These are phyloP conservation scores for Lacerta agilis DNA, from an alignment of 2,797 vertebrate genomes.

Conservation along the genomic window DNA sequence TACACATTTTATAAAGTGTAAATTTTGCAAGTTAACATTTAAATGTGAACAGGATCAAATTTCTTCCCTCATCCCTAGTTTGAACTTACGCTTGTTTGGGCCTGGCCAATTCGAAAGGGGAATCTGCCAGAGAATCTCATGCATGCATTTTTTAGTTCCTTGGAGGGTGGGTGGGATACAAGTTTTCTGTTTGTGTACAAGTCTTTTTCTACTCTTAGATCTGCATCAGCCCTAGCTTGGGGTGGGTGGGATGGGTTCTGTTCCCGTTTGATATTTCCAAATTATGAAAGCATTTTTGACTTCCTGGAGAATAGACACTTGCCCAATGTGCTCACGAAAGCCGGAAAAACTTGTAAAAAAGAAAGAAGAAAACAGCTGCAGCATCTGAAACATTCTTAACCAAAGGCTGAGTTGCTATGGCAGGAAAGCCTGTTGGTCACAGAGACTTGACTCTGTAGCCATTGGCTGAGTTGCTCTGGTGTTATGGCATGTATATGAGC, in stretches of 20 bases:
- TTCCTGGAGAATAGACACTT: neutral
- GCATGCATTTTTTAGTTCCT: conserved; percentile 8
- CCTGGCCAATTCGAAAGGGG: no score
- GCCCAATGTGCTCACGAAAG: neutral
- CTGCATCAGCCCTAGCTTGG: neutral
- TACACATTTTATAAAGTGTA: no score
- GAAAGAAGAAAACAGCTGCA: neutral
- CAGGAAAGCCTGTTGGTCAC: neutral
- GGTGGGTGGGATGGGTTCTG: no score
- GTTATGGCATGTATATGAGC: neutral
- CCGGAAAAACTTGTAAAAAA: neutral
- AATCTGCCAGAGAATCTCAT: neutral
- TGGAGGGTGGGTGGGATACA: neutral
- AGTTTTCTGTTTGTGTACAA: neutral
- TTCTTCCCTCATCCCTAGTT: no score
- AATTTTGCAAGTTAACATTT: no score
- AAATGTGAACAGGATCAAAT: no score
- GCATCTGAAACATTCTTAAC: neutral
- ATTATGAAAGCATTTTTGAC: neutral
- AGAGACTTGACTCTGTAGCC: neutral
- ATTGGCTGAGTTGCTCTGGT: neutral
- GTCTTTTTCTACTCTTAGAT: neutral
- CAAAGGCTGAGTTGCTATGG: neutral
- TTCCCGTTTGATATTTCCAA: neutral
- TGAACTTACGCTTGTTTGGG: neutral